Percentiles rank a stretch among this genome's conserved stretches.
phyloP scores from a whole-genome alignment of 1,140 invertebrate species.

The Aphidius ervi region DNA sequence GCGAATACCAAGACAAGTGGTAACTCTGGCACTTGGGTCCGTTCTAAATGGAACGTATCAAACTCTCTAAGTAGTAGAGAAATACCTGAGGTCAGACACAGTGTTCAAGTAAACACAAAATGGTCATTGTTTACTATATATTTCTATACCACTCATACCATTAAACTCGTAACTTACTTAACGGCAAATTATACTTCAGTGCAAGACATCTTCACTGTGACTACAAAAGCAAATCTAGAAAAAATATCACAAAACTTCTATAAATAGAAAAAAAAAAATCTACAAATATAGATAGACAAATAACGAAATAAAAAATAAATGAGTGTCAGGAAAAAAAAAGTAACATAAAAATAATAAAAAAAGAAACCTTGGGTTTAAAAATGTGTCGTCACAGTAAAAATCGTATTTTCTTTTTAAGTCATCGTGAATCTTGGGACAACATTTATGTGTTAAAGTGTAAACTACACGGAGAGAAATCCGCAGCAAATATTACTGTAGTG shows the following conservation, averaged over 20 bases:
- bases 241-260: background rate
- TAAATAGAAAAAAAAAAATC: background rate
- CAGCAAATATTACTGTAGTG: too few species aligned
- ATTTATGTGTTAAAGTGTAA: too few species aligned
- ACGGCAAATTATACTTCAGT: constrained; percentile 34
- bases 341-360: background rate
- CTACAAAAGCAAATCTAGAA: constrained; percentile 4
- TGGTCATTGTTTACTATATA: constrained; percentile 2
- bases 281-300: background rate
- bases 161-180: constrained; percentile 33
- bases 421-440: constrained; percentile 2
- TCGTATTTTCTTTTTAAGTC: constrained; percentile 12
- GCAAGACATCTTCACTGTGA: constrained; percentile 5
- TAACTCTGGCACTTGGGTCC: constrained; percentile 24
- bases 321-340: background rate
- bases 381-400: background rate
- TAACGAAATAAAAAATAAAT: background rate
- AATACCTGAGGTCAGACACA: constrained; percentile 31
- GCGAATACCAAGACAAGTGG: constrained; percentile 19
- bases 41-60: constrained; percentile 42
- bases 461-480: too few species aligned
- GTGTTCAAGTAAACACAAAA: constrained; percentile 1
- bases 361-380: too few species aligned
- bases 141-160: constrained; percentile 7
- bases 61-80: constrained; percentile 36